Base-by-base conservation (phyloP, 2,888 invertebrate genomes). In the Ophioninae sp. region DNA sequence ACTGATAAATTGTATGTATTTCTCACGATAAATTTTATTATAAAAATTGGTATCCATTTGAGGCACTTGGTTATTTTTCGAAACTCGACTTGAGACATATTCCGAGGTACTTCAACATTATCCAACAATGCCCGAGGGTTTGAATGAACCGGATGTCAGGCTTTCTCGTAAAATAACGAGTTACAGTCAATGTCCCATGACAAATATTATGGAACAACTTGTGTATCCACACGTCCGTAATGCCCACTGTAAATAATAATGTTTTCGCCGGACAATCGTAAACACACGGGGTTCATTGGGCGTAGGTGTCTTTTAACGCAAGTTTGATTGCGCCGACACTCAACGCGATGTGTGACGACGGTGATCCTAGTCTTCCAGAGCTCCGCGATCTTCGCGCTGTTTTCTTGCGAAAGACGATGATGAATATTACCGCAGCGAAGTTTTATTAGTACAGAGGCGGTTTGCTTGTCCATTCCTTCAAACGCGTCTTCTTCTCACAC, bases 291-390 rank as follows among this genome's bases (percentile, higher is more conserved):
- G 50, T 23, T 30, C 20, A 67, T 23, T 57, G 7, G 21, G 39
- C 79, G 74, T 80, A 62, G 79, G 79, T 62, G 79, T 59, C 39
- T 44, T 39, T 50, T 57, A 75, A 75, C 69, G 75, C 50, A 57
- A 44, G 62, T 70, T 70, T 70, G 62, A 81, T 76, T 70, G 64
- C 69, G 56, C 41, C 41, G 69, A 75, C 80, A 75, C 61, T 75
- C 39, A 39, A 30, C 79, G 61, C 61, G 50, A 57, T 57, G 67
- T 41, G 59, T 73, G 64, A 65, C 57, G 57, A 72, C 57, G 50
- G 13, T 50, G 50, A 50, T 50, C 50, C 30, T 30, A 30, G 30
- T 30, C 30, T 3, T 3, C 50, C 13, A 50, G 50, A 50, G 50
- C 13, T 17, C 50, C 50, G 50, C 30, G 30, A 8, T 62, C 37